Evolutionary conservation across 1,140 invertebrate species (phyloP).

Genomic region (Tachypleus tridentatus): DNA sequence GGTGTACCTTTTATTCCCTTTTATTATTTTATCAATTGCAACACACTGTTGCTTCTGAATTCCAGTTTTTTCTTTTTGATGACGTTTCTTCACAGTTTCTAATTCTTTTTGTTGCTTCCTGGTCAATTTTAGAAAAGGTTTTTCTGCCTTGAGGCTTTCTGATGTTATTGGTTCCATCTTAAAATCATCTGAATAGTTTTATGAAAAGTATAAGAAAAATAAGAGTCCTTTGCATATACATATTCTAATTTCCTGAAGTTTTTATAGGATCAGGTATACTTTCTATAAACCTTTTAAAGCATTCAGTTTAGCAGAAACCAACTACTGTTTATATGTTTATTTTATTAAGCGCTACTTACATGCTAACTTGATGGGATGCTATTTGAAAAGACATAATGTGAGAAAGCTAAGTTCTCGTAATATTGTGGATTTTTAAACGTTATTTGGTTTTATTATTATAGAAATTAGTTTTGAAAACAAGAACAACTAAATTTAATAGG

Average conservation of each 20-base stretch:
- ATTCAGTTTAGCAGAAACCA: no score
- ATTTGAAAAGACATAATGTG: no score
- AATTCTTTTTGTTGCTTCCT: constrained; percentile 94
- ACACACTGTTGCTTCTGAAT: constrained; percentile 90
- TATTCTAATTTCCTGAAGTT: background rate
- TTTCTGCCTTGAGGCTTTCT: constrained; percentile 78
- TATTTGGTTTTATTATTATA: no score
- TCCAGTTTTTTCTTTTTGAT: constrained; percentile 79
- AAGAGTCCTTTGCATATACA: constrained; percentile 6
- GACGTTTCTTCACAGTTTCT: constrained; percentile 79
- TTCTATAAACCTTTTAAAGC: no score
- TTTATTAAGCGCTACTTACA: no score
- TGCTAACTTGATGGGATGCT: no score
- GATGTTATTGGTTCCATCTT: constrained; percentile 86
- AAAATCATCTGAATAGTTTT: constrained; percentile 30
- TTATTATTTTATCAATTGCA: constrained; percentile 89
- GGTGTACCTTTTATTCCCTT: constrained; percentile 67
- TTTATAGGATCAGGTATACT: no score
- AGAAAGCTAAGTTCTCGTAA: no score
- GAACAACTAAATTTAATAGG: no score
- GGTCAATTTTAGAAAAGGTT: constrained; percentile 84
- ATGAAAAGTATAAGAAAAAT: background rate
- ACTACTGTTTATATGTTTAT: no score
- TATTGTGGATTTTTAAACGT: no score
- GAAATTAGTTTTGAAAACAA: no score